Evolutionary conservation across 2,888 invertebrate species (phyloP), one percentile per base, ranked within the genome.

Genomic region (Epistrophe eligans): DNA sequence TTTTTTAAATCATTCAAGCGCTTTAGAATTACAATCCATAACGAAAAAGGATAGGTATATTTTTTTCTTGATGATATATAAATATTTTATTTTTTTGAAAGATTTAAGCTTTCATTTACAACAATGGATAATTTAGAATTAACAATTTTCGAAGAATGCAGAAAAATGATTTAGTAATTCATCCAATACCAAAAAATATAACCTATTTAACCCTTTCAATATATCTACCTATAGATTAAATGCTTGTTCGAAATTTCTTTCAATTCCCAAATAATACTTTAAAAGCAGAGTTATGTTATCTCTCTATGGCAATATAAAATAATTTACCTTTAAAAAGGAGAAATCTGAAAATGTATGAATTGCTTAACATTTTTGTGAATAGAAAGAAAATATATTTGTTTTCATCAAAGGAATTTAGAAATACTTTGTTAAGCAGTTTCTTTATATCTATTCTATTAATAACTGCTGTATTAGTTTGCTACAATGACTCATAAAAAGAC

Each of bases 91-190:
- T 50, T 50, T 19, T 11, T 50, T 19, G 17, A 50, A 19, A 15
- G 43, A n/a, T 24, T 32, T 48, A 32, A 10, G 48, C 32, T n/a
- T 66, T 32, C 45, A 28, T 13, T 62, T 7, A 9, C 32, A 17
- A 48, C n/a, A 48, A 66, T 66, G 64, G 17, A 5, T 32, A 45
- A 55, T 48, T 66, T 48, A 35, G 48, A 50, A 67, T 66, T 48
- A 66, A 48, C 8, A 48, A 66, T 48, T 66, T 66, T 17, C 48
- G 28, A 17, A 19, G 19, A 67, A 67, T 67, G 9, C 24, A 3
- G 35, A 19, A 35, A 67, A 67, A 19, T 19, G 50, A 35, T 35
- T 50, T 35, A 13, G 17, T 15, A 13, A 32, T 50, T 24, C 9
- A 67, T 50, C 0, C n/a, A 9, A 55, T 9, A 52, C 0, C 4